Conservation (phyloP, 1,140 invertebrate genomes). For the Euborellia annulipes region DNA sequence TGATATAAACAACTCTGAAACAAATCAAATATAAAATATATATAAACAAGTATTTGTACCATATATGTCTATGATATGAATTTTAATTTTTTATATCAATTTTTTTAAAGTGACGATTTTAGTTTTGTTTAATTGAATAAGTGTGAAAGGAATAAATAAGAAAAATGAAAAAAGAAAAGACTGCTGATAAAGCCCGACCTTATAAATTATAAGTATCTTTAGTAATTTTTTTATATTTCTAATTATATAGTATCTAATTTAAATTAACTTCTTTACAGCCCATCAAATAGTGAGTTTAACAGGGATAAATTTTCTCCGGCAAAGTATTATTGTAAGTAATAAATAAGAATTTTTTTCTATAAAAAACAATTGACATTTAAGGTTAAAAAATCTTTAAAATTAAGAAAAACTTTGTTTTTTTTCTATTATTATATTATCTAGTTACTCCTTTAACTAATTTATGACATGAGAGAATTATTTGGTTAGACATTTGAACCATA, state of each 20-base stretch:
- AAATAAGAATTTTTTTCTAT: constrained; percentile 8
- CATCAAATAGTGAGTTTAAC: constrained; percentile 92
- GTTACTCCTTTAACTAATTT: constrained; percentile 7
- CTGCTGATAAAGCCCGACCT: constrained; percentile 7
- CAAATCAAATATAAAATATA: no score
- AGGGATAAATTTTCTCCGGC: constrained; percentile 82
- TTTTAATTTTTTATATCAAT: no score
- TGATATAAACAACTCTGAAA: no score
- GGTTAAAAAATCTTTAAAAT: background rate
- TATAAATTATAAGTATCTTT: constrained; percentile 13
- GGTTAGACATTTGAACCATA: no score
- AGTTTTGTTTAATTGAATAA: no score
- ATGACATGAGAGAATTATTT: no score
- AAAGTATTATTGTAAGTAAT: constrained; percentile 78
- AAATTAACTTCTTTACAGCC: constrained; percentile 41
- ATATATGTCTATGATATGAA: no score
- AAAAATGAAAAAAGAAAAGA: constrained; percentile 11
- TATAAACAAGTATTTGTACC: no score
- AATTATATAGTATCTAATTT: background rate
- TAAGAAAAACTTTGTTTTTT: background rate
- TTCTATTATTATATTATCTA: constrained; percentile 1
- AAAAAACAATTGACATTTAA: background rate
- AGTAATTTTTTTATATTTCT: background rate
- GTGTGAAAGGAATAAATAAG: background rate
- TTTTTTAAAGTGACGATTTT: no score